A percentile compares a stretch with the other conserved stretches of the same genome.
phyloP scores from a whole-genome alignment of 2,113 vertebrate genomes.

The Oryzias woworae region DNA sequence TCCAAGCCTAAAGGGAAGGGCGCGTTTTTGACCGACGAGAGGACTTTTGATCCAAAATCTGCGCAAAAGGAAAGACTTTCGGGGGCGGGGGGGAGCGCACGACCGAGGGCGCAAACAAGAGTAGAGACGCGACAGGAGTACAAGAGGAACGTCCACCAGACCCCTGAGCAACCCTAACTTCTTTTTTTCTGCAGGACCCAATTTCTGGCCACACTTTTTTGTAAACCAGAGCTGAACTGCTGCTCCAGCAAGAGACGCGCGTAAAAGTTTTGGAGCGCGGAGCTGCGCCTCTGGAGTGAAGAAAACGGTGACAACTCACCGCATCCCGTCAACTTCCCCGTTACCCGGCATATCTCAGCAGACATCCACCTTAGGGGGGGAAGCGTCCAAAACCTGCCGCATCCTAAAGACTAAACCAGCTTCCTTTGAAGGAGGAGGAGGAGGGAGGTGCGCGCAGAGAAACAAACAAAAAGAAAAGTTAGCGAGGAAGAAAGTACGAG shows the following conservation, averaged over 20 bases:
- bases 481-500: slow-evolving; percentile 24
- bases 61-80: background rate
- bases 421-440: slow-evolving; percentile 25
- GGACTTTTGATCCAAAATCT: background rate
- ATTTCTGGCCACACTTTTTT: background rate
- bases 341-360: background rate
- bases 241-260: slow-evolving; percentile 40
- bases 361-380: slow-evolving; percentile 13
- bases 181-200: background rate
- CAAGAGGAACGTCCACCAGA: slow-evolving; percentile 51
- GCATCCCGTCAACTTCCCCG: slow-evolving; percentile 7
- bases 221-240: slow-evolving; percentile 9
- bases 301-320: slow-evolving; percentile 37
- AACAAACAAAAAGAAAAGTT: slow-evolving; percentile 29
- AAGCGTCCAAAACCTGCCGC: slow-evolving; percentile 16
- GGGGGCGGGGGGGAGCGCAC: slow-evolving; percentile 25
- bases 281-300: slow-evolving; percentile 22
- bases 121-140: slow-evolving; percentile 49
- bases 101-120: slow-evolving; percentile 59
- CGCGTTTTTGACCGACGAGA: background rate
- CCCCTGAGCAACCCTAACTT: slow-evolving; percentile 1
- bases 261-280: slow-evolving; percentile 57
- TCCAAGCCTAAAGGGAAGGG: background rate
- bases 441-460: slow-evolving; percentile 22
- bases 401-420: slow-evolving; percentile 43